phyloP scores from a whole-genome alignment of 2,888 invertebrate genomes.

The Tipula confusa region DNA sequence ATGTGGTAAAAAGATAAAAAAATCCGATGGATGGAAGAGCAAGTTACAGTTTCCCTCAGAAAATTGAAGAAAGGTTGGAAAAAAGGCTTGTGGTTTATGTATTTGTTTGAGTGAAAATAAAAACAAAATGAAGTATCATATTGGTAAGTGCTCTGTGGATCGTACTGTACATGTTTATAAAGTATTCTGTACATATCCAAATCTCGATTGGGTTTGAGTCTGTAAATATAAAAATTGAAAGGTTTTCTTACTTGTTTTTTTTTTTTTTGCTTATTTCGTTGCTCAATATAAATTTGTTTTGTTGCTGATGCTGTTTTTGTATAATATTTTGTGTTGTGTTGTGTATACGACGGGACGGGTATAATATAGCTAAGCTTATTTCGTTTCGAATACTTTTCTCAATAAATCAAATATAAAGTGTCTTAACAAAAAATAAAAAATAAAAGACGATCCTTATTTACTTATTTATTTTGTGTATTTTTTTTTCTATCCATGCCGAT shows the following conservation, averaged over 20 bases:
- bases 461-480: constrained; percentile 25
- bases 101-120: no score
- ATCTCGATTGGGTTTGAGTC: background rate
- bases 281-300: background rate
- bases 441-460: constrained; percentile 21
- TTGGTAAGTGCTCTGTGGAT: no score
- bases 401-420: constrained; percentile 25
- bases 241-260: no score
- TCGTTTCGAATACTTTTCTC: constrained; percentile 20
- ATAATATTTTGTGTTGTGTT: background rate
- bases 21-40: no score
- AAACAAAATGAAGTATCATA: no score
- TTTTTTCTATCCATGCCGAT: constrained; percentile 16
- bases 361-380: background rate
- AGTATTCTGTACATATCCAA: background rate
- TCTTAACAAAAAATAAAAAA: background rate
- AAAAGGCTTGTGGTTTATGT: no score
- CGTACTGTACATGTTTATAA: background rate
- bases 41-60: no score
- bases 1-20: no score
- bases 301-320: background rate
- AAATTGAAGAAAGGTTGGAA: no score
- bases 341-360: background rate
- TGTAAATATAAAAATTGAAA: background rate
- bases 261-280: no score